Evolutionary conservation across 2,797 vertebrate species (phyloP).

Genomic region (Microhierax caerulescens): DNA sequence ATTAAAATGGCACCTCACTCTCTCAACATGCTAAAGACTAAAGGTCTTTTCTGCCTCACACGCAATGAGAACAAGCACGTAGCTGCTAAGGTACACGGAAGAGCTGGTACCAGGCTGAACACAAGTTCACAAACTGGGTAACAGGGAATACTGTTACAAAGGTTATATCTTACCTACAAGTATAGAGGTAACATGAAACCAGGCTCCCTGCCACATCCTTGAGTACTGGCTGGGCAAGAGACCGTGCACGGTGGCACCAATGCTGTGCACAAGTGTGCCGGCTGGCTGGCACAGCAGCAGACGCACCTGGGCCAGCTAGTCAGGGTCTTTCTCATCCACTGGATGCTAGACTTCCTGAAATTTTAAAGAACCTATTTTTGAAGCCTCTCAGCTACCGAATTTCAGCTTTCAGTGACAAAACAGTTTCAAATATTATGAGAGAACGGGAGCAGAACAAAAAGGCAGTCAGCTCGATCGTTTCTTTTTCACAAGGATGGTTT

Average conservation of each 20-base stretch:
- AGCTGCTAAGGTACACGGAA: background rate
- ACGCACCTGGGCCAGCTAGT: rapidly evolving
- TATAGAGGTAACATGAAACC: background rate
- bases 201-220: background rate
- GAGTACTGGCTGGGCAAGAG: rapidly evolving
- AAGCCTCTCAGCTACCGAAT: background rate
- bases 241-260: rapidly evolving
- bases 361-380: background rate
- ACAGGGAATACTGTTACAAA: background rate
- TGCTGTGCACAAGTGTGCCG: rapidly evolving
- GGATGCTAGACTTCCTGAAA: rapidly evolving
- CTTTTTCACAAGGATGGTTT: background rate
- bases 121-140: background rate
- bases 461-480: background rate
- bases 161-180: background rate
- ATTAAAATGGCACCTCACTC: background rate
- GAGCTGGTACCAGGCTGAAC: background rate
- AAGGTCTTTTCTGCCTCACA: background rate
- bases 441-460: background rate
- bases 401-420: background rate
- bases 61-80: background rate
- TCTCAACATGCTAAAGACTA: background rate
- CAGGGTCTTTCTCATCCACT: background rate
- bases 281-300: background rate
- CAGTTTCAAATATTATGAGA: background rate